Evolutionary conservation across 2,888 invertebrate genomes (phyloP).

Genomic region (Eulithis prunata): DNA sequence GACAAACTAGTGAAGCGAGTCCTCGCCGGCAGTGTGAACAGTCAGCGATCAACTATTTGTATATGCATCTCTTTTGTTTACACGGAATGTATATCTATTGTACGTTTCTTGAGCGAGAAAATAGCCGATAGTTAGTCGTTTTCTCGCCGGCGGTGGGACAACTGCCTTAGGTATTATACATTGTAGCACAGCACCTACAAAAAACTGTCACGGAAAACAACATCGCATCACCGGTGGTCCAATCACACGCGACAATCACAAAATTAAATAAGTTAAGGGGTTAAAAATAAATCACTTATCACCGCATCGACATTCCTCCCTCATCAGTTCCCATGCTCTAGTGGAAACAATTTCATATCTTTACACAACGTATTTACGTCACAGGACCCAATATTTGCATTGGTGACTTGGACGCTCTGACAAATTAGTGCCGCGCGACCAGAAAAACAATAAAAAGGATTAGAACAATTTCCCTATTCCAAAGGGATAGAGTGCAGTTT

Average conservation of each 20-base stretch:
- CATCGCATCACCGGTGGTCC: constrained; percentile 8
- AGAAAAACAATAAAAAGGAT: constrained; percentile 66
- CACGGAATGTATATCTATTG: too few relatives aligned
- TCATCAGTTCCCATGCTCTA: constrained; percentile 69
- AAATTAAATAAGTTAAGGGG: constrained; percentile 24
- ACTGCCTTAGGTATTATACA: too few relatives aligned
- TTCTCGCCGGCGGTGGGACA: too few relatives aligned
- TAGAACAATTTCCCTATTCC: constrained; percentile 29
- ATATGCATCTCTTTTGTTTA: too few relatives aligned
- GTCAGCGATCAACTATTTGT: too few relatives aligned
- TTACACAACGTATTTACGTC: constrained; percentile 80
- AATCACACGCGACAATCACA: constrained; percentile 10
- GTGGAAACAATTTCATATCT: constrained; percentile 81
- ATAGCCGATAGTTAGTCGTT: too few relatives aligned
- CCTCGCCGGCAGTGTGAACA: too few relatives aligned
- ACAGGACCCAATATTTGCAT: constrained; percentile 69
- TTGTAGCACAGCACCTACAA: background rate
- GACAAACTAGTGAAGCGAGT: too few relatives aligned
- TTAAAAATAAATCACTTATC: constrained; percentile 42
- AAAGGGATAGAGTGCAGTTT: constrained; percentile 39
- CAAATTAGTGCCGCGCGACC: constrained; percentile 71
- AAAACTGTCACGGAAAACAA: constrained; percentile 5
- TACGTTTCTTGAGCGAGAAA: too few relatives aligned
- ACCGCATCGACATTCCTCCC: constrained; percentile 44
- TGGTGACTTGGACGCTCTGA: constrained; percentile 75